phyloP scores from a whole-genome alignment of 2,113 vertebrate genomes.

The Gorsachius goisagi region DNA sequence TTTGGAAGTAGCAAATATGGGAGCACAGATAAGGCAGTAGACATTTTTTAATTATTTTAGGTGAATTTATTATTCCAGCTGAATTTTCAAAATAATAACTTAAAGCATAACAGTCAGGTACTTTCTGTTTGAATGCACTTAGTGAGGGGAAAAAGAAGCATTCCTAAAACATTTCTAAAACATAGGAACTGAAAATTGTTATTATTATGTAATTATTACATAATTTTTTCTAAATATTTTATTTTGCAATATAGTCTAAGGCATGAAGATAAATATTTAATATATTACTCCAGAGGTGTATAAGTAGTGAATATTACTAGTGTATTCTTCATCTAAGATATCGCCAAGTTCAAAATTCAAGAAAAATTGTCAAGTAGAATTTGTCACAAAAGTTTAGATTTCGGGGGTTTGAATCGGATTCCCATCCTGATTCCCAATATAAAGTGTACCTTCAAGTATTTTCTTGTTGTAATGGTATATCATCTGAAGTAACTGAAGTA shows the following conservation, averaged over 20 bases:
- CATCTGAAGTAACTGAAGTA: neutral
- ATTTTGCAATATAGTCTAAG: neutral
- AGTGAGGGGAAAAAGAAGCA: rapidly evolving
- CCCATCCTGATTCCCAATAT: neutral
- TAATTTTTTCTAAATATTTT: neutral
- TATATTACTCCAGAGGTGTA: neutral
- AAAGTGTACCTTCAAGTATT: neutral
- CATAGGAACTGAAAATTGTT: neutral
- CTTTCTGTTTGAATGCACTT: neutral
- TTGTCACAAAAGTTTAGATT: neutral
- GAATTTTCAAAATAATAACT: neutral
- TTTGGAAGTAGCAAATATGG: neutral
- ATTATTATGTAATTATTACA: neutral
- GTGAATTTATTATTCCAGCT: neutral
- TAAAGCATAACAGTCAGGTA: neutral
- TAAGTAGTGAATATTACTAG: neutral
- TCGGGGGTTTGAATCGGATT: neutral
- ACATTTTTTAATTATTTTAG: neutral
- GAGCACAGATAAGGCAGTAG: neutral
- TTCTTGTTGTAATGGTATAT: neutral
- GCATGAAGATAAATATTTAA: neutral
- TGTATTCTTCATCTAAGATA: neutral
- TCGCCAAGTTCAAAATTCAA: neutral
- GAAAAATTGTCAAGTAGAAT: neutral
- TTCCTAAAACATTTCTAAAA: neutral